Base-by-base conservation (phyloP, 2,113 vertebrate genomes). In the Mungos mungo region DNA sequence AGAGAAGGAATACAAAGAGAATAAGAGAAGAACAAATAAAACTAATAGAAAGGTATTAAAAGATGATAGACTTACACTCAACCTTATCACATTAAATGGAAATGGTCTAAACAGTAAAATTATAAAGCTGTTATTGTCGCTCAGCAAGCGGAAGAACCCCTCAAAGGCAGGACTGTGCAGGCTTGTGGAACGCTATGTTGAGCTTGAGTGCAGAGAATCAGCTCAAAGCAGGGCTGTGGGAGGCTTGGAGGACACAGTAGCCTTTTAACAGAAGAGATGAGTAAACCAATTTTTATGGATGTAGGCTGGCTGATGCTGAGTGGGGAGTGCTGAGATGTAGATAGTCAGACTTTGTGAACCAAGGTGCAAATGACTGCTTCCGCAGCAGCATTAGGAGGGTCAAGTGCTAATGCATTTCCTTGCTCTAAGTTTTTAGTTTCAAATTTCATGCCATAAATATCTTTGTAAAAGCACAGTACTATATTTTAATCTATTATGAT, bases 351-450 rank as follows among this genome's bases (percentile, higher is more conserved):
- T 10, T 23, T 47, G 29, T 19, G 38, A 47, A 41, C 60, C 12
- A 52, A 11, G 5, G 5, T 47, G 7, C 31, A 50, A 25, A 15
- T 50, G 41, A n/a, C 12, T 15, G 63, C 31, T n/a, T 23, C 65
- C 15, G 0, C 1, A 50, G 0, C 1, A 50, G 7, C 10, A 29
- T 23, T 38, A 65, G 9, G 41, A 81, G 0, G 1, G 38, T 76
- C 72, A 76, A 76, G 71, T 15, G 13, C 72, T 29, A 45, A 76
- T 60, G 13, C 38, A 45, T 76, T 76, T 76, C 38, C 38, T 7
- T 45, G 13, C 25, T 45, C 6, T 45, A 76, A 45, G 10, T 29
- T 29, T 25, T 27, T 41, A 45, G 25, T 29, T 76, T 45, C 38
- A 45, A 29, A 45, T 45, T 45, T 45, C 72, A 76, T 29, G 72